These are phyloP conservation scores for Troides helena DNA, from an alignment of 2,888 invertebrate species.

Conservation along the genomic window DNA sequence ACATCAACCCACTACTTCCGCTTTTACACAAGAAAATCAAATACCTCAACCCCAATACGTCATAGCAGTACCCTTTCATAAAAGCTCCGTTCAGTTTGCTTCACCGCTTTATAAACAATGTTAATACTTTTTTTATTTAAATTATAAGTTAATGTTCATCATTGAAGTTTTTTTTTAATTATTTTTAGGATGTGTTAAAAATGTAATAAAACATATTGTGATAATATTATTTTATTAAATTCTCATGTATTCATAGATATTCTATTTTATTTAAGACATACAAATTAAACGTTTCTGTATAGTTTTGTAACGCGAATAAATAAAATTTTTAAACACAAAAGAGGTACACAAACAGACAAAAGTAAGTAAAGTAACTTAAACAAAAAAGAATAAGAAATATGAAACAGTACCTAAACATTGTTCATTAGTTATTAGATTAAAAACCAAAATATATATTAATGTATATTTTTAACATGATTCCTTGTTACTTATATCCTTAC, in stretches of 20 bases:
- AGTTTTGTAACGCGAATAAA: not conserved
- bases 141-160: not conserved
- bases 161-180: not conserved
- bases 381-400: not conserved
- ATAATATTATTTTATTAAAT: not conserved
- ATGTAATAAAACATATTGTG: not conserved
- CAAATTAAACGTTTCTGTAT: not conserved
- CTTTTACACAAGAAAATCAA: slow-evolving; percentile 34
- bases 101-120: slow-evolving; percentile 7
- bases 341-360: not conserved
- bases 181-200: not conserved
- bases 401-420: not conserved
- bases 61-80: slow-evolving; percentile 42
- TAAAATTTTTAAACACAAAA: not conserved
- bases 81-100: slow-evolving; percentile 4
- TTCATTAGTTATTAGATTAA: too few species aligned
- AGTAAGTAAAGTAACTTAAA: not conserved
- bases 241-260: not conserved
- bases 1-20: slow-evolving; percentile 18
- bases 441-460: too few species aligned
- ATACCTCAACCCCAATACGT: slow-evolving; percentile 48
- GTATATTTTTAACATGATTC: too few species aligned
- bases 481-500: too few species aligned
- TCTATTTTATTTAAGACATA: too few species aligned
- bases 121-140: not conserved